Evolutionary conservation across 1,140 invertebrate species (phyloP).

Genomic region (Drosophila persimilis): DNA sequence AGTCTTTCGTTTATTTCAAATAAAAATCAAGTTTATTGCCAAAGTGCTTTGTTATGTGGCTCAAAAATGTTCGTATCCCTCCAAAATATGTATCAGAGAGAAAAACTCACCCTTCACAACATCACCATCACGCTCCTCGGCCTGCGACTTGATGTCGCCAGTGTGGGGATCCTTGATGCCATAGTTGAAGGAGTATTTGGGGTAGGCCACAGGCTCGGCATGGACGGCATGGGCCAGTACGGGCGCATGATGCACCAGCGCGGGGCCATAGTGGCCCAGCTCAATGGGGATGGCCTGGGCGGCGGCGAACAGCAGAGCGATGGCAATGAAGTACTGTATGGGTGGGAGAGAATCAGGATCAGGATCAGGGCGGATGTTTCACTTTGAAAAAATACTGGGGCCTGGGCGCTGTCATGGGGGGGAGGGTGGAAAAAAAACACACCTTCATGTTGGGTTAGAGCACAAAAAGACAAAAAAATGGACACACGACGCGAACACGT

Average conservation of each 20-base stretch:
- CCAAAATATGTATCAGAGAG: too few relatives aligned
- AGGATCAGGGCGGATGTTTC: neutral
- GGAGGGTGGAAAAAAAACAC: constrained; percentile 30
- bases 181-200: constrained; percentile 85
- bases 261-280: constrained; percentile 75
- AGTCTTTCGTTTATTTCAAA: neutral
- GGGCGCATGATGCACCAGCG: constrained; percentile 74
- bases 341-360: constrained; percentile 53
- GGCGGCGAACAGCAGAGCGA: constrained; percentile 74
- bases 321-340: constrained; percentile 79
- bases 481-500: constrained; percentile 39
- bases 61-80: too few relatives aligned
- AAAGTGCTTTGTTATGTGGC: constrained; percentile 20
- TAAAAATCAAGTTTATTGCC: constrained; percentile 35
- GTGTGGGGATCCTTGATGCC: constrained; percentile 85
- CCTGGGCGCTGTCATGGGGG: neutral
- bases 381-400: neutral
- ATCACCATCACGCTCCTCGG: constrained; percentile 86
- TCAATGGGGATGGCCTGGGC: constrained; percentile 80
- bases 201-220: constrained; percentile 83
- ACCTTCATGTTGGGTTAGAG: constrained; percentile 67
- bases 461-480: constrained; percentile 33
- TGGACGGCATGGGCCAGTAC: constrained; percentile 73
- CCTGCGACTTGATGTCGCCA: constrained; percentile 87
- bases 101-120: constrained; percentile 83